Percentiles rank a stretch among this genome's conserved stretches.
Conservation (phyloP, 2,797 vertebrate genomes). For the Decapterus maruadsi region DNA sequence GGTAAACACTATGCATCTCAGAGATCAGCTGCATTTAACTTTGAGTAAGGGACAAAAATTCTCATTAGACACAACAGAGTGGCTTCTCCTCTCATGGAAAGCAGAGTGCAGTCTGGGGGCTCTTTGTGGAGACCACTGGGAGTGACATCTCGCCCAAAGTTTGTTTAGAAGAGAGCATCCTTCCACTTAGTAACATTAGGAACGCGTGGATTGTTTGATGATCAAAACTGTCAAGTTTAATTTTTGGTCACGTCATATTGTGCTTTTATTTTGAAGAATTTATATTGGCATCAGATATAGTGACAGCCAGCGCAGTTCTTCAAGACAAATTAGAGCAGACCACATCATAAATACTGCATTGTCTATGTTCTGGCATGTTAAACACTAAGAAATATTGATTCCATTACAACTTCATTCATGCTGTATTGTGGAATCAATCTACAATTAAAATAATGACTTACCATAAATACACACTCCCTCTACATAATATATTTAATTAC, state of each 20-base stretch:
- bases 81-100: slow-evolving; percentile 64
- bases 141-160: slow-evolving; percentile 24
- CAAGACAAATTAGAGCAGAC: not conserved
- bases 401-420: not conserved
- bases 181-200: slow-evolving; percentile 31
- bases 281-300: not conserved
- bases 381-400: not conserved
- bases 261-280: slow-evolving; percentile 3
- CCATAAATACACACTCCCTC: not conserved
- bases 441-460: not conserved
- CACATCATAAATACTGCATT: not conserved
- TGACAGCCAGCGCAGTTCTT: not conserved
- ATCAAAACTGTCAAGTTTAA: slow-evolving; percentile 11
- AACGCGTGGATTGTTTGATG: slow-evolving; percentile 19
- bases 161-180: slow-evolving; percentile 18
- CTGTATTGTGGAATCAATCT: not conserved
- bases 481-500: not conserved
- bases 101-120: slow-evolving; percentile 56
- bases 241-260: not conserved
- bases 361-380: not conserved
- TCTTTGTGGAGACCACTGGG: slow-evolving; percentile 60
- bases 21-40: slow-evolving; percentile 54
- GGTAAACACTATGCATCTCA: slow-evolving; percentile 70
- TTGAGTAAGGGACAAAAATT: slow-evolving; percentile 45
- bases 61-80: slow-evolving; percentile 76